Evolutionary conservation across 2,797 vertebrate species (phyloP), one percentile per base, ranked within the genome.

Genomic region (Sorex maritimensis): DNA sequence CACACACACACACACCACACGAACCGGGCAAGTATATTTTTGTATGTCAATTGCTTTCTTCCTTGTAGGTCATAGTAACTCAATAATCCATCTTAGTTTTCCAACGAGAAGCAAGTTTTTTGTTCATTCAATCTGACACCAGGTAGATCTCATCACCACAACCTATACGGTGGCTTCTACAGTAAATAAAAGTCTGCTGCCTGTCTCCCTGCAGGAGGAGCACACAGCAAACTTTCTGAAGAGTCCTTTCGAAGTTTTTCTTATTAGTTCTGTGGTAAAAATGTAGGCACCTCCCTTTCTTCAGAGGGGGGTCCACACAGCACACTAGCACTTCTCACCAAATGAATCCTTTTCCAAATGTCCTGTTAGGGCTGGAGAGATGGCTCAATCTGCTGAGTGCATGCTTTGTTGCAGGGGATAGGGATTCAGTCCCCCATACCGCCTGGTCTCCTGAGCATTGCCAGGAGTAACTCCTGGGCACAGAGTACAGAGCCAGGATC

Each of bases 331-430:
- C 3, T 3, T 63, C 23, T 74, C 34, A 93, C 34, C 49, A 79
- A 94, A 85, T 77, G 86, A 86, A n/a, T 82, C 23, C 13, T 81
- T 94, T 83, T 26, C 2, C 41, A 84, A 84, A 84, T 14, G 79
- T 15, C 73, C 17, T 44, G 7, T 81, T 73, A 52, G 6, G 49
- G 6, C 49, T 52, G 49, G 49, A 52, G 49, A 52, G 49, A 52
- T 52, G 49, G 49, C 49, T 52, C 49, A 52, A 52, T 14, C 7
- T 52, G 49, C 13, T 52, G 10, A 52, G 49, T 52, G 10, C 49
- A 52, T 14, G 49, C 49, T 9, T 52, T 52, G 49, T 52, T 52
- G 49, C 13, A 14, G 49, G 49, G 10, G 49, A 52, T 9, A 52
- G 6, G 49, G 49, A 52, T 52, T 11, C 49, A 52, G 11, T 52